Base-by-base conservation (phyloP, 2,888 invertebrate species). In the Micoletzkya japonica region DNA sequence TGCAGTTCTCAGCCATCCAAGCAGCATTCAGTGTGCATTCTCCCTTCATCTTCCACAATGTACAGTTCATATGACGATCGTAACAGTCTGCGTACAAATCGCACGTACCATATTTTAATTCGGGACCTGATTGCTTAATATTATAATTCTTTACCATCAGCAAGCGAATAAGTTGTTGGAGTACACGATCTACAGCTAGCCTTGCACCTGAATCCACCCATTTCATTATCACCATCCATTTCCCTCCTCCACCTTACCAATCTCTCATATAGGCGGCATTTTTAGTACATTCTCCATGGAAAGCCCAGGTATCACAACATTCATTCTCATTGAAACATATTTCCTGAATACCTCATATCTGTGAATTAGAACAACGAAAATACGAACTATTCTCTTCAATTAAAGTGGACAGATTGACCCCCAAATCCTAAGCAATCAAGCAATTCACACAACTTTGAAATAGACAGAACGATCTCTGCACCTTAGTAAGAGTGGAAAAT, bases 1-100 rank as follows among this genome's bases (percentile, higher is more conserved):
- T n/a, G n/a, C n/a, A n/a, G n/a, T n/a, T n/a, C 70, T 67, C 80
- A 0, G 79, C 73, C 83, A 83, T 83, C 81, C 82, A 83, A 7
- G 74, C 57, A n/a, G 71, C 69, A 64, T 83, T 83, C 49, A 72
- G 71, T 1, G 73, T 75, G 60, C 83, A 84, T 68, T 84, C 82
- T 2, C 83, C 83, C n/a, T 72, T 60, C 0, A 63, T 39, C 2
- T 75, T 36, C 83, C 83, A 83, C 28, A 61, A 60, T 0, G 71
- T 73, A 64, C 83, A 83, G 57, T 79, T 77, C 20, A 74, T 61
- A 70, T 82, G 82, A 7, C 83, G 78, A 56, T 83, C 81, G 7
- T 73, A 56, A 70, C 83, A 83, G 64, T 82, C 83, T 80, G 59
- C 14, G n/a, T n/a, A n/a, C n/a, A n/a, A n/a, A n/a, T n/a, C n/a